These are phyloP conservation scores for Rhorus exstirpatorius DNA, from an alignment of 2,888 invertebrate genomes.

Conservation along the genomic window DNA sequence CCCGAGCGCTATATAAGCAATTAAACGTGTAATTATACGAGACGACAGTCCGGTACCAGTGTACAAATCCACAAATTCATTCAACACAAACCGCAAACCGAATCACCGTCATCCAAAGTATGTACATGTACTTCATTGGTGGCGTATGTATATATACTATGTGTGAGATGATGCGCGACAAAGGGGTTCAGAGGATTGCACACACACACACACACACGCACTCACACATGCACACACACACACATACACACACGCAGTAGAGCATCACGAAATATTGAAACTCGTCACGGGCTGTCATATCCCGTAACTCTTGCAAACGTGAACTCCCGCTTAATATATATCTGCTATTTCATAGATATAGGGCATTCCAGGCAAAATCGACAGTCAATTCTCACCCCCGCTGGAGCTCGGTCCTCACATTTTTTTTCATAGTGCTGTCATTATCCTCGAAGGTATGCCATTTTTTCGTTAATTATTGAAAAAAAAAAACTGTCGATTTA, in stretches of 20 bases:
- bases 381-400: too few relatives aligned
- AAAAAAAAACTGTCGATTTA: too few relatives aligned
- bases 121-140: constrained; percentile 21
- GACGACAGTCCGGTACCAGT: constrained; percentile 76
- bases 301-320: constrained; percentile 43
- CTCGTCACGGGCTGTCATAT: constrained; percentile 60
- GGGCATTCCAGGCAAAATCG: not conserved
- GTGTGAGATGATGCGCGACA: not conserved
- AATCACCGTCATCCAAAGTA: constrained; percentile 78
- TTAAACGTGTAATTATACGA: constrained; percentile 82
- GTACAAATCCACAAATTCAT: constrained; percentile 78
- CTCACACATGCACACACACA: too few relatives aligned
- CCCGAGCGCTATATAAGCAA: constrained; percentile 77
- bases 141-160: constrained; percentile 12
- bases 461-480: too few relatives aligned
- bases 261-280: constrained; percentile 51
- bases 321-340: not conserved
- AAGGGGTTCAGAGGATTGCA: constrained; percentile 3
- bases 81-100: constrained; percentile 80
- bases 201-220: not conserved
- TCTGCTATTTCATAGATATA: not conserved
- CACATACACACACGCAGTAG: constrained; percentile 2
- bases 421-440: too few relatives aligned
- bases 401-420: too few relatives aligned
- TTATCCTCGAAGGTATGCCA: too few relatives aligned